Evolutionary conservation across 2,113 vertebrate genomes (phyloP).

Genomic region (Thamnaconus septentrionalis): DNA sequence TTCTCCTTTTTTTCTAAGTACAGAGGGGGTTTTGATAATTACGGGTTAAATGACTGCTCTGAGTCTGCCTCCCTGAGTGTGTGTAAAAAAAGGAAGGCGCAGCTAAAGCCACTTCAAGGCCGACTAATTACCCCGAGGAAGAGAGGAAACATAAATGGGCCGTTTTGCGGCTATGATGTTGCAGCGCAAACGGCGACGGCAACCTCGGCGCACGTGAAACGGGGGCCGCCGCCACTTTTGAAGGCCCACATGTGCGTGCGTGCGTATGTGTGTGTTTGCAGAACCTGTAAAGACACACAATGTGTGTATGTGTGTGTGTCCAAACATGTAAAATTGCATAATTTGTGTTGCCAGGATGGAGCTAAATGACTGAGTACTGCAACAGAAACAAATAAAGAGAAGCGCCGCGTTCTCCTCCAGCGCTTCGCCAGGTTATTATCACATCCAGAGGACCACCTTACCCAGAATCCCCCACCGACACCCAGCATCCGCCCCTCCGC

Average conservation of each 20-base stretch:
- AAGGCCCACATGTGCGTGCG: no score
- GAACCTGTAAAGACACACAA: no score
- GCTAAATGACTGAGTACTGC: no score
- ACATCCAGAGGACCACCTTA: slow-evolving; percentile 19
- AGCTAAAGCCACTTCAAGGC: slow-evolving; percentile 77
- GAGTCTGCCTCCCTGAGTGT: slow-evolving; percentile 69
- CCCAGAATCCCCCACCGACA: slow-evolving; percentile 14
- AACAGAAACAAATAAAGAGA: no score
- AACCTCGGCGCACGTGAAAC: slow-evolving; percentile 47
- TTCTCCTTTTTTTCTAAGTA: slow-evolving; percentile 68
- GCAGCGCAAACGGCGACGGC: slow-evolving; percentile 56
- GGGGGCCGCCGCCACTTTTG: neutral
- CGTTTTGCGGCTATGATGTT: slow-evolving; percentile 65
- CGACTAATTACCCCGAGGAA: slow-evolving; percentile 73
- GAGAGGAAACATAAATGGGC: slow-evolving; percentile 69
- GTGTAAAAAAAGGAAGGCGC: slow-evolving; percentile 70
- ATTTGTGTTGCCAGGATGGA: no score
- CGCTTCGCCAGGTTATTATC: slow-evolving; percentile 11
- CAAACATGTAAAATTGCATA: no score
- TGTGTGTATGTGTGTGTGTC: no score
- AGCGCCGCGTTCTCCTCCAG: neutral
- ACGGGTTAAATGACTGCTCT: slow-evolving; percentile 72
- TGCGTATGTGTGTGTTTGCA: no score
- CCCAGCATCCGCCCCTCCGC: neutral
- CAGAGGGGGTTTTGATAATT: slow-evolving; percentile 70